Percentiles rank a stretch among this genome's conserved stretches.
These are phyloP conservation scores for Phyllotreta striolata DNA, from an alignment of 2,888 invertebrate species.

Conservation along the genomic window DNA sequence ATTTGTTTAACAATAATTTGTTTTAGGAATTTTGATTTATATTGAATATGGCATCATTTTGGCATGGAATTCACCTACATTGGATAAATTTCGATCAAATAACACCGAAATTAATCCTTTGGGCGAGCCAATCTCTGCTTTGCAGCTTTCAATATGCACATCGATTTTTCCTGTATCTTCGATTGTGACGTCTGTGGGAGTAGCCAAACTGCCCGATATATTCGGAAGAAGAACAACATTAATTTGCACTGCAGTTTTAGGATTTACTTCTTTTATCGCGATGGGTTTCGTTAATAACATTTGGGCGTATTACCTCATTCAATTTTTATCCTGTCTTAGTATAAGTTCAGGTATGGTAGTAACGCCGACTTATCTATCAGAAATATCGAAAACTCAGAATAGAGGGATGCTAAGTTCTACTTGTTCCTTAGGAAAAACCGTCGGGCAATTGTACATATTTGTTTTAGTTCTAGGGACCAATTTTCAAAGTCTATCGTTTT, in stretches of 20 bases:
- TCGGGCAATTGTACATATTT: no score
- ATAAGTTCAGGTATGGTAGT: constrained; percentile 76
- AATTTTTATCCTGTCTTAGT: constrained; percentile 68
- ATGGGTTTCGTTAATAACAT: constrained; percentile 35
- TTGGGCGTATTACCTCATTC: constrained; percentile 52
- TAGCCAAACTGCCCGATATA: constrained; percentile 63
- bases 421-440: no score
- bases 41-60: constrained; percentile 31
- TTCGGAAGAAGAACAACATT: constrained; percentile 74
- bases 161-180: no score
- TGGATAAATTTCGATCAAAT: constrained; percentile 42
- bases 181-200: no score
- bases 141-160: no score
- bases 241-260: constrained; percentile 58
- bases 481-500: no score
- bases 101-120: constrained; percentile 52
- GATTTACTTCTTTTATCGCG: constrained; percentile 36
- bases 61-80: constrained; percentile 44
- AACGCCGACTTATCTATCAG: constrained; percentile 84
- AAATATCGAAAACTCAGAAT: constrained; percentile 77
- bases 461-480: no score
- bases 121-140: constrained; percentile 43
- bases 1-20: no score
- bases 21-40: no score
- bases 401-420: constrained; percentile 71